Conservation (phyloP, 2,888 invertebrate species). For the Bombylius major region DNA sequence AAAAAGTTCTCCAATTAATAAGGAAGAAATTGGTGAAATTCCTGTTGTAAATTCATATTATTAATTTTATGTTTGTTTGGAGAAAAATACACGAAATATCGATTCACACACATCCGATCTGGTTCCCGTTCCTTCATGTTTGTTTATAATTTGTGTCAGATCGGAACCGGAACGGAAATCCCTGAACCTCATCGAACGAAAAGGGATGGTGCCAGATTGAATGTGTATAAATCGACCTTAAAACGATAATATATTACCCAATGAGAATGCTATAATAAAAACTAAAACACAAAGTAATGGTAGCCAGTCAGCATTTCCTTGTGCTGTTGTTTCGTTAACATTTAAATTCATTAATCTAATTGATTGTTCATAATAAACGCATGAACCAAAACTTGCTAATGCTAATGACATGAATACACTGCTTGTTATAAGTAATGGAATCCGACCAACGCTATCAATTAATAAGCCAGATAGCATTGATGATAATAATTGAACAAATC, state of each 20-base stretch:
- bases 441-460: constrained; percentile 74
- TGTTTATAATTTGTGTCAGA: neutral
- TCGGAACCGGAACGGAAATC: too few species aligned
- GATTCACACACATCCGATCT: too few species aligned
- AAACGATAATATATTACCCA: constrained; percentile 38
- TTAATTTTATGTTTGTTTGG: neutral
- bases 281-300: constrained; percentile 70
- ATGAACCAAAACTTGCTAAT: constrained; percentile 73
- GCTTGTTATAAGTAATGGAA: constrained; percentile 71
- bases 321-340: constrained; percentile 8
- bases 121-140: too few species aligned
- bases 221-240: too few species aligned
- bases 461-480: constrained; percentile 68
- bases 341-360: constrained; percentile 31
- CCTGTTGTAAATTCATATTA: constrained; percentile 6
- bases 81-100: too few species aligned
- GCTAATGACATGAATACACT: constrained; percentile 76
- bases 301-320: constrained; percentile 65
- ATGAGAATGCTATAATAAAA: constrained; percentile 74
- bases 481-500: constrained; percentile 71
- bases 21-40: constrained; percentile 78
- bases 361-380: constrained; percentile 65
- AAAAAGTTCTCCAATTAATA: constrained; percentile 71
- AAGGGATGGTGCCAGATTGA: too few species aligned
- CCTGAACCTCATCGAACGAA: neutral